Percentiles rank a stretch among this genome's conserved stretches.
phyloP scores from a whole-genome alignment of 2,113 vertebrate genomes.

The Psilopsiagon aymara region DNA sequence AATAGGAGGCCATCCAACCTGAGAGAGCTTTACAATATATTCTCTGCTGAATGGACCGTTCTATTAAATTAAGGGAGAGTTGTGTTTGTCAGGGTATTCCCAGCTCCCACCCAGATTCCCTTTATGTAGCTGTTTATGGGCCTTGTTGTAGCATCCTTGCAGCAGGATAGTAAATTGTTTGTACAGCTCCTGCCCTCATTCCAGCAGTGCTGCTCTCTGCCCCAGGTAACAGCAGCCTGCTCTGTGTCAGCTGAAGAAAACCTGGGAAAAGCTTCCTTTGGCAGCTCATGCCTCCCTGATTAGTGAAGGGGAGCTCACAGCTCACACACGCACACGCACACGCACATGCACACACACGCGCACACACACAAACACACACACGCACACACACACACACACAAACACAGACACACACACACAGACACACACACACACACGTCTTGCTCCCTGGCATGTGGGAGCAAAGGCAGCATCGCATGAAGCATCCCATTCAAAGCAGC shows the following conservation, averaged over 20 bases:
- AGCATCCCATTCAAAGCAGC: rapidly evolving
- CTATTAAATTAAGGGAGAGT: slow-evolving; percentile 59
- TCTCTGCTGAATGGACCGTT: slow-evolving; percentile 43
- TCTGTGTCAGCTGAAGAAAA: background rate
- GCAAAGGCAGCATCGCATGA: rapidly evolving
- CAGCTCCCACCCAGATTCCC: slow-evolving; percentile 6
- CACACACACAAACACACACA: no score
- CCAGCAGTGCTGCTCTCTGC: background rate
- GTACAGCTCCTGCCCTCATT: background rate
- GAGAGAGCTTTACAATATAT: slow-evolving; percentile 37
- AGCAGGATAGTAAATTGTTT: background rate
- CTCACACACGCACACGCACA: background rate
- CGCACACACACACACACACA: rapidly evolving
- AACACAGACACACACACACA: rapidly evolving
- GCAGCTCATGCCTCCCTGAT: rapidly evolving
- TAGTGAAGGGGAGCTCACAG: background rate
- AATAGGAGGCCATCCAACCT: slow-evolving; percentile 66
- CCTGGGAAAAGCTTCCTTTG: rapidly evolving
- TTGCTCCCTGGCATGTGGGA: rapidly evolving
- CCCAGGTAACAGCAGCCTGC: background rate
- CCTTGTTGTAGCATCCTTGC: background rate
- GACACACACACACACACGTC: rapidly evolving
- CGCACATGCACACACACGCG: no score
- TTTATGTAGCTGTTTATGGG: background rate
- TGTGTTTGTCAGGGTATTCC: slow-evolving; percentile 31